phyloP scores from a whole-genome alignment of 2,888 invertebrate species.

The Volucella bombylans region DNA sequence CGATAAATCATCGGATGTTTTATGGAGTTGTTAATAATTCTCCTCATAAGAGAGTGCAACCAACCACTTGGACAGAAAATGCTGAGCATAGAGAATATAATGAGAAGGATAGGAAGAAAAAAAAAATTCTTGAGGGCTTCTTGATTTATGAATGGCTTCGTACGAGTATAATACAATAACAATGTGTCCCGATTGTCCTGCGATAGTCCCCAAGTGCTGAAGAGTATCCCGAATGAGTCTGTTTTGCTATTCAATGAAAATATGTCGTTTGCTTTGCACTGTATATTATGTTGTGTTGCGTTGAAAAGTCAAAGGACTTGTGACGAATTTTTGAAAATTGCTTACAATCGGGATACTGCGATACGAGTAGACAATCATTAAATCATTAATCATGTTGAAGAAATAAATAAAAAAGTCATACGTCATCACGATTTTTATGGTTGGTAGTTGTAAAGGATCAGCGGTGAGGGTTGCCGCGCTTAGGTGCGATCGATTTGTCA shows the following conservation, averaged over 20 bases:
- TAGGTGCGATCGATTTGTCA: slow-evolving; percentile 73
- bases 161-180: slow-evolving; percentile 50
- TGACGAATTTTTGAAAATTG: slow-evolving; percentile 66
- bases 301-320: slow-evolving; percentile 71
- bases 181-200: slow-evolving; percentile 66
- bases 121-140: slow-evolving; percentile 44
- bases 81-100: slow-evolving; percentile 36
- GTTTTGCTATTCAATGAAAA: slow-evolving; percentile 44
- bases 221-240: slow-evolving; percentile 30
- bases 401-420: slow-evolving; percentile 66
- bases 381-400: slow-evolving; percentile 68
- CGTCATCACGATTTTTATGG: slow-evolving; percentile 72
- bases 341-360: slow-evolving; percentile 37
- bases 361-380: slow-evolving; percentile 50
- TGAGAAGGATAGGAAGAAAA: slow-evolving; percentile 9
- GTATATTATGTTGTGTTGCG: slow-evolving; percentile 70
- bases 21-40: slow-evolving; percentile 71
- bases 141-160: slow-evolving; percentile 71
- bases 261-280: slow-evolving; percentile 54
- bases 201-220: slow-evolving; percentile 65
- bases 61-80: slow-evolving; percentile 37
- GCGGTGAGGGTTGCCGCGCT: slow-evolving; percentile 29
- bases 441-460: slow-evolving; percentile 56
- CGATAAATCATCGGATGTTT: slow-evolving; percentile 66
- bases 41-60: slow-evolving; percentile 25